Conservation (phyloP, 92 coral and sea anemone species). For the Epizoanthus ramosus region DNA sequence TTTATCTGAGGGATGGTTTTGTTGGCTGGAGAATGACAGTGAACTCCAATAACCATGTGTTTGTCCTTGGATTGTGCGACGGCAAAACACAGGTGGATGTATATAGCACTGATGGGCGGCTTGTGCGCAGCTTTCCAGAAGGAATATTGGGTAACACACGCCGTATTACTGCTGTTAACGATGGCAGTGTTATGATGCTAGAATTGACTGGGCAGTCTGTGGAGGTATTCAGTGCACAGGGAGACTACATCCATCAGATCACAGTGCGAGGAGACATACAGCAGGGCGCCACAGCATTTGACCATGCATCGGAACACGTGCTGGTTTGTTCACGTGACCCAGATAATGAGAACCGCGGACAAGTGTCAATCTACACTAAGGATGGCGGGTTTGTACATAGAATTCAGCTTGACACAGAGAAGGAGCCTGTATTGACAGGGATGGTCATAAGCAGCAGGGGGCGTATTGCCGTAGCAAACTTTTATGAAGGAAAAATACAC, state of each 20-base stretch:
- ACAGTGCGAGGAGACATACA: background rate
- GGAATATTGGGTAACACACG: background rate
- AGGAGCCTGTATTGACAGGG: background rate
- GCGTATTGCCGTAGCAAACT: conserved; percentile 13
- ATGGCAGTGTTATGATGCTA: conserved; percentile 33
- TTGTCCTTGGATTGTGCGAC: conserved; percentile 13
- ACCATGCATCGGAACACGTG: conserved; percentile 34
- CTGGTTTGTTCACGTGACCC: background rate
- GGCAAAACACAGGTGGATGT: conserved; percentile 20
- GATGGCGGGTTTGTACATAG: conserved; percentile 15
- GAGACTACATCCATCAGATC: conserved; percentile 41
- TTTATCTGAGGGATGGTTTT: background rate
- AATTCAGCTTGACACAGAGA: background rate
- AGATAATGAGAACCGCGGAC: background rate
- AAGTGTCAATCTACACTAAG: conserved; percentile 42
- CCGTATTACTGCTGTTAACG: conserved; percentile 30
- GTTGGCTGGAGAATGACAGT: conserved; percentile 1
- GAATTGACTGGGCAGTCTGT: conserved; percentile 10
- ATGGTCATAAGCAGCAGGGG: conserved; percentile 24
- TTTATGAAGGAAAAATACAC: background rate
- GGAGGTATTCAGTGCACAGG: conserved; percentile 38
- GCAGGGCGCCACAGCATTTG: conserved; percentile 20
- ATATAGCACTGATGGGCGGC: conserved; percentile 35
- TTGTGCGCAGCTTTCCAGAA: conserved; percentile 35
- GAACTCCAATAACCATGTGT: conserved; percentile 11